These are phyloP conservation scores for Euplexia lucipara DNA, from an alignment of 2,888 invertebrate species.

Conservation along the genomic window DNA sequence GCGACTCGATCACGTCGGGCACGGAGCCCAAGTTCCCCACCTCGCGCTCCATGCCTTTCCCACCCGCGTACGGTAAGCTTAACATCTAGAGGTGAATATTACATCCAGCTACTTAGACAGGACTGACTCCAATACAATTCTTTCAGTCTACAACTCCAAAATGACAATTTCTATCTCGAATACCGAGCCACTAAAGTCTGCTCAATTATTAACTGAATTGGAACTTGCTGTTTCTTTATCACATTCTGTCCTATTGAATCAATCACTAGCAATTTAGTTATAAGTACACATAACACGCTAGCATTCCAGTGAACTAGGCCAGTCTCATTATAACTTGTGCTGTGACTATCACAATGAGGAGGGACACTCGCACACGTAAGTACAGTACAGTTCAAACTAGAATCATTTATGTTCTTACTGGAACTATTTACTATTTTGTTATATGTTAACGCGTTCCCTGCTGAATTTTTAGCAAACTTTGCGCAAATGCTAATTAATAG, in stretches of 20 bases:
- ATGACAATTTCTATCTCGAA: background rate
- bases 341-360: background rate
- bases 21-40: constrained; percentile 93
- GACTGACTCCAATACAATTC: background rate
- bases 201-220: constrained; percentile 3
- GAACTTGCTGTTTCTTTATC: background rate
- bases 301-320: background rate
- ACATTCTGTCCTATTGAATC: constrained; percentile 4
- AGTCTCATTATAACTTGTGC: background rate
- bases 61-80: constrained; percentile 92
- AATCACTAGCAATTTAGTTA: constrained; percentile 6
- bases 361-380: too few species aligned
- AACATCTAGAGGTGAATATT: background rate
- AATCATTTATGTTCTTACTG: background rate
- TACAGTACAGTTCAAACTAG: background rate
- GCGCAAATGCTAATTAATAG: too few species aligned
- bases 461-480: too few species aligned
- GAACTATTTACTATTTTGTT: background rate
- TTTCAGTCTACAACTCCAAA: background rate
- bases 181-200: constrained; percentile 3
- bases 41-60: constrained; percentile 93
- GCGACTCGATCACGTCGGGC: constrained; percentile 94
- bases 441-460: too few species aligned
- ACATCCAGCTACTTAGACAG: background rate
- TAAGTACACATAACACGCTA: background rate